A percentile compares a stretch with the other conserved stretches of the same genome.
Evolutionary conservation across 2,797 vertebrate genomes (phyloP).

Genomic region (Heteromormyrus szaboi): DNA sequence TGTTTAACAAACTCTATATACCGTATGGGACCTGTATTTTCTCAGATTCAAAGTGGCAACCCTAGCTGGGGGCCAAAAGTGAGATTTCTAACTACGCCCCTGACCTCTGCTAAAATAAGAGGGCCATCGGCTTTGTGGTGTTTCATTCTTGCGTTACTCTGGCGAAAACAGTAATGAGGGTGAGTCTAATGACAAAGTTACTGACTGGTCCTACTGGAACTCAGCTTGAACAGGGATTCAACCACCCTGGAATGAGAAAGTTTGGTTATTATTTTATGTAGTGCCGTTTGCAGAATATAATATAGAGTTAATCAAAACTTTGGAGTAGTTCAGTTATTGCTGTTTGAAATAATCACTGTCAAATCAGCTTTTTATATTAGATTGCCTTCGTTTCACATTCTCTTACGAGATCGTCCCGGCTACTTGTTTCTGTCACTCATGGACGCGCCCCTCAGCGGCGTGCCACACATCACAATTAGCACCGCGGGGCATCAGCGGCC

Average conservation of each 20-base stretch:
- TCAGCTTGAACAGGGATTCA: background rate
- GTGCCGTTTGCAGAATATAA: background rate
- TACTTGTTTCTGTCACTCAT: background rate
- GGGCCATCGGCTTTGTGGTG: background rate
- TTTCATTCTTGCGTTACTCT: background rate
- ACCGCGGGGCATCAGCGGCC: background rate
- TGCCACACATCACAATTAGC: background rate
- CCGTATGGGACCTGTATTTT: background rate
- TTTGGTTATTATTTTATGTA: background rate
- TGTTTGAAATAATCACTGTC: background rate
- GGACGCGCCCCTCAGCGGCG: background rate
- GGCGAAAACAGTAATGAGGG: background rate
- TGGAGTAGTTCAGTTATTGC: background rate
- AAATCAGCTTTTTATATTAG: background rate
- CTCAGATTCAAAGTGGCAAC: background rate
- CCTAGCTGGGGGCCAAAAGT: background rate
- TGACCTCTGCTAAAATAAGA: background rate
- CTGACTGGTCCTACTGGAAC: background rate
- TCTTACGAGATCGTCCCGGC: background rate
- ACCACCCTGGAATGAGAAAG: background rate
- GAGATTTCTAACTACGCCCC: background rate
- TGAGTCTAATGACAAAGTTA: background rate
- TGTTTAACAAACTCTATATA: background rate
- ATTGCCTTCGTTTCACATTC: background rate
- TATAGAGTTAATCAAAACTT: slow-evolving; percentile 1